Evolutionary conservation across 2,888 invertebrate species (phyloP), one percentile per base, ranked within the genome.

Genomic region (Agriopis aurantiaria): DNA sequence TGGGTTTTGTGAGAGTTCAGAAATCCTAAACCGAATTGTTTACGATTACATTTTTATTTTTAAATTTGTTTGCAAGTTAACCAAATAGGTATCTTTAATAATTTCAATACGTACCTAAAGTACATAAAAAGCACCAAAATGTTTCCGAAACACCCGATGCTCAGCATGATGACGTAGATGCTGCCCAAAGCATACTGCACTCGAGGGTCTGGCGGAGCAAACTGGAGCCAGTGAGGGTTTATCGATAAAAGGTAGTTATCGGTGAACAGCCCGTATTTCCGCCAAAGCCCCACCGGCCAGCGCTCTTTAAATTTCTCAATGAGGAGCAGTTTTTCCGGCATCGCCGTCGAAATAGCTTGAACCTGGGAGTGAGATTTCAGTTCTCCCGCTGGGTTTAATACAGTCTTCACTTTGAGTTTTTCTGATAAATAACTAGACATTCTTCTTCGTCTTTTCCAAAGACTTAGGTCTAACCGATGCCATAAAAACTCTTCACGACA

Each of bases 71-170:
- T 41, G 56, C 6, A 7, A 14, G 8, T 43, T 40, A 52, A 62
- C 8, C 23, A n/a, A 60, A 60, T 49, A n/a, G n/a, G n/a, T n/a
- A 43, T 67, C 41, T 14, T 49, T 46, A 48, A 43, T n/a, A 7
- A 33, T 48, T 58, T 51, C 45, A 10, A 46, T 64, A 71, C 75
- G 17, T 63, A 97, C 97, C 96, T 96, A 78, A 95, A 85, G 84
- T 96, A 97, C 95, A 97, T 96, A 75, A 95, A 95, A 71, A 97
- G 95, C 58, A 97, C 97, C 49, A 96, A 91, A 8, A 95, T 91
- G 84, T 97, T 97, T 65, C 97, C 97, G 52, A 94, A 90, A 67
- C 95, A 92, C 9, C 97, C 97, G 46, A 96, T 85, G 3, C 95
- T 81, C 86, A 96, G 95, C 82, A 97, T 93, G 46, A 96, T 79